Base-by-base conservation (phyloP, 2,113 vertebrate genomes). In the Dipodomys stephensi region DNA sequence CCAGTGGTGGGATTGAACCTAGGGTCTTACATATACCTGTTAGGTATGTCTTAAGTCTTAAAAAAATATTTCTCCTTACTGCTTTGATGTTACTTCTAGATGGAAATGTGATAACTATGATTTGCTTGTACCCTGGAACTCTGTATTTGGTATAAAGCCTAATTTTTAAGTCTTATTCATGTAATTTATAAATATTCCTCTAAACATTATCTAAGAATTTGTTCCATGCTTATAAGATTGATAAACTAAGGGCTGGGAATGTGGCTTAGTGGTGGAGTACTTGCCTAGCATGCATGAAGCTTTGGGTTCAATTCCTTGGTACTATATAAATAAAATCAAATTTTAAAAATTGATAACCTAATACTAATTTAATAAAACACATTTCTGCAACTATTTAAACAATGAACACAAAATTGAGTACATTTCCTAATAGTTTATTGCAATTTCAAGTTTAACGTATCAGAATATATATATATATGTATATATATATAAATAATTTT, bases 131-230 rank as follows among this genome's bases (percentile, higher is more conserved):
- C 10, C n/a, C 49, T 81, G 30, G 79, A 77, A 60, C 90, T 22
- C 81, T 87, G 6, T 79, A 62, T 60, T 73, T 93, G 60, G 35
- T 62, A 0, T 85, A n/a, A 93, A 90, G 4, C 12, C 13, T 35
- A 16, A 71, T 72, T 88, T 94, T n/a, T 85, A 64, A 80, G 88
- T 85, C 44, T 74, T 94, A 76, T 44, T 35, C 60, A n/a, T 32
- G 83, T 72, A 77, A 78, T 90, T 12, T 71, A 83, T 69, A 90
- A 90, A 82, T 32, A 44, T 79, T 94, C 9, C 16, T 76, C 32
- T 68, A 30, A 62, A 62, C 65, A 49, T 35, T 28, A 25, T 90
- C 27, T 93, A 89, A 88, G 77, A 69, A 87, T 90, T 95, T 79
- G 65, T 82, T 32, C 0, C 74, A 5, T 69, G 4, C 28, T 68